Percentiles rank a stretch among this genome's conserved stretches.
These are phyloP conservation scores for Tadarida brasiliensis DNA, from an alignment of 2,797 vertebrate genomes.

Conservation along the genomic window DNA sequence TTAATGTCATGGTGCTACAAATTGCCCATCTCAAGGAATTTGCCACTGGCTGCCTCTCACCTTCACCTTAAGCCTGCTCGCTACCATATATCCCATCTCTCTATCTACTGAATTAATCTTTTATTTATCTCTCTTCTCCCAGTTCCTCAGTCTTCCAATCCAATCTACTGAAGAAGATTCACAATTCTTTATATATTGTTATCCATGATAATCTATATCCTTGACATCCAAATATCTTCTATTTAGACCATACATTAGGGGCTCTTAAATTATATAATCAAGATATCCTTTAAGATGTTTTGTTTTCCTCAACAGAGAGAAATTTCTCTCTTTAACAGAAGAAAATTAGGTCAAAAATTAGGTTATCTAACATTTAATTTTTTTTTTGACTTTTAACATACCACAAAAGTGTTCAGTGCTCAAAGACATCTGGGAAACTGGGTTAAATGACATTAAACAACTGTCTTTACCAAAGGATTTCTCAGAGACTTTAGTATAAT, in stretches of 20 bases:
- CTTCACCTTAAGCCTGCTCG: background rate
- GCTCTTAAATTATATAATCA: background rate
- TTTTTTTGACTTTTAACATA: constrained; percentile 8
- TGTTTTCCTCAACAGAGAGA: background rate
- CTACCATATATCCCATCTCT: background rate
- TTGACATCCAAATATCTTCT: background rate
- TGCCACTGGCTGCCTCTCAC: background rate
- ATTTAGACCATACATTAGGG: background rate
- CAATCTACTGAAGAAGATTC: background rate
- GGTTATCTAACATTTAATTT: background rate
- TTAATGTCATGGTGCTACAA: background rate
- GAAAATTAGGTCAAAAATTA: constrained; percentile 12
- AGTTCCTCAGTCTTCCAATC: background rate
- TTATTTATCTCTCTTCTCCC: background rate
- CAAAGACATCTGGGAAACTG: constrained; percentile 19
- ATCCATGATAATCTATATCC: background rate
- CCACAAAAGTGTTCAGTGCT: background rate
- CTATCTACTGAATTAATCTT: background rate
- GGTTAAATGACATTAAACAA: background rate
- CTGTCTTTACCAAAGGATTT: background rate
- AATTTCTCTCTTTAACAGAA: background rate
- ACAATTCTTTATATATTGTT: background rate
- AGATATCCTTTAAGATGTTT: background rate
- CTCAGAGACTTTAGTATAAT: background rate
- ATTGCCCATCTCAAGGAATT: background rate